Evolutionary conservation across 2,797 vertebrate genomes (phyloP), one percentile per base, ranked within the genome.

Genomic region (Pseudopleuronectes americanus): DNA sequence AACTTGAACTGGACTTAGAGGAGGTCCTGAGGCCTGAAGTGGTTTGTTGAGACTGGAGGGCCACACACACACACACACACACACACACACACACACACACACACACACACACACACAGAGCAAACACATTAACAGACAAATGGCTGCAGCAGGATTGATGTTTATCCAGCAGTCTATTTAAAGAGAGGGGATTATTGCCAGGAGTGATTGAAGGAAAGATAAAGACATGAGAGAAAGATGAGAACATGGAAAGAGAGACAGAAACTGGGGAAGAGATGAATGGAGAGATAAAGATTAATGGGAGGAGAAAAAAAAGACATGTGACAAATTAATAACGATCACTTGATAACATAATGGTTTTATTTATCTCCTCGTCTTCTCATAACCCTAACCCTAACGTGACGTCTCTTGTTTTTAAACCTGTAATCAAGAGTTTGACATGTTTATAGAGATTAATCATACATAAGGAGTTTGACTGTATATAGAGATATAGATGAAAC

Each of bases 151-250:
- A 23, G 31, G 33, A 49, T 49, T 56, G 51, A 28, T 89, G 83
- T 87, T 87, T 89, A 84, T 78, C 57, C 56, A 76, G 71, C 57
- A 17, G 43, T 58, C 66, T 85, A 79, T 87, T 87, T 77, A 87
- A 79, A 83, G 80, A 74, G 26, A 21, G 36, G 36, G 36, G 58
- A 45, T 61, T 58, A 53, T 73, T 53, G 59, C 0, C 7, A 31
- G 28, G 2, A 55, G 51, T 1, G 49, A 64, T 22, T 2, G 31
- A 31, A 48, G 41, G 17, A n/a, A 43, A 58, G 49, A 69, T 45
- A 59, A 43, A 55, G 43, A 71, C 33, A 49, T 0, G 33, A 55
- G 72, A 62, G 14, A 17, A 48, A 9, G 43, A 54, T 1, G 22
- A 53, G 22, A 22, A 36, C 3, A 41, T 58, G 19, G n/a, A 17